phyloP scores from a whole-genome alignment of 2,797 vertebrate species.

The Galaxias olidus region DNA sequence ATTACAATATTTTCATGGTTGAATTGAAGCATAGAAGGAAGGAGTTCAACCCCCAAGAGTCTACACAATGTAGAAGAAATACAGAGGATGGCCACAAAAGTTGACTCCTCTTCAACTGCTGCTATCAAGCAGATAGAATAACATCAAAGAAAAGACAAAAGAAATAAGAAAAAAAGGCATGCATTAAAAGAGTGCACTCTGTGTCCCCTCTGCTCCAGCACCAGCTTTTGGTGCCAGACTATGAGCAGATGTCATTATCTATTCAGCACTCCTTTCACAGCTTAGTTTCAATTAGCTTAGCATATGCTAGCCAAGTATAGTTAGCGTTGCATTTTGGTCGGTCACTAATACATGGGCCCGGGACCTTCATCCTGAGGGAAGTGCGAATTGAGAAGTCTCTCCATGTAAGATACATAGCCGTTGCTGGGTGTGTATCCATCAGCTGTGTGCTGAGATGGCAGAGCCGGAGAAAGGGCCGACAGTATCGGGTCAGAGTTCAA shows the following conservation, averaged over 20 bases:
- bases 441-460: conserved; percentile 38
- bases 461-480: conserved; percentile 37
- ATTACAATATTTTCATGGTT: conserved; percentile 39
- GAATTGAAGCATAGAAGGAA: conserved; percentile 64
- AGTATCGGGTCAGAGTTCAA: conserved; percentile 68
- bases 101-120: conserved; percentile 35
- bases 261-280: conserved; percentile 21
- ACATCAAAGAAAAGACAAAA: neutral
- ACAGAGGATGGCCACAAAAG: conserved; percentile 40
- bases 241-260: conserved; percentile 41
- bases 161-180: conserved; percentile 52
- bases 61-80: conserved; percentile 48
- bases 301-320: conserved; percentile 49
- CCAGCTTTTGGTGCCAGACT: conserved; percentile 2
- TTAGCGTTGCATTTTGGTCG: conserved; percentile 16
- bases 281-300: conserved; percentile 52
- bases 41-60: conserved; percentile 49
- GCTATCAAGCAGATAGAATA: conserved; percentile 39
- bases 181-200: conserved; percentile 44
- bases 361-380: conserved; percentile 73
- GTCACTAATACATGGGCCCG: conserved; percentile 66
- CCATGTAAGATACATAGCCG: conserved; percentile 85
- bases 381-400: conserved; percentile 83
- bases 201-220: conserved; percentile 33
- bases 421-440: conserved; percentile 75